These are phyloP conservation scores for Lutraria lutraria DNA, from an alignment of 2,888 invertebrate genomes.

Conservation along the genomic window DNA sequence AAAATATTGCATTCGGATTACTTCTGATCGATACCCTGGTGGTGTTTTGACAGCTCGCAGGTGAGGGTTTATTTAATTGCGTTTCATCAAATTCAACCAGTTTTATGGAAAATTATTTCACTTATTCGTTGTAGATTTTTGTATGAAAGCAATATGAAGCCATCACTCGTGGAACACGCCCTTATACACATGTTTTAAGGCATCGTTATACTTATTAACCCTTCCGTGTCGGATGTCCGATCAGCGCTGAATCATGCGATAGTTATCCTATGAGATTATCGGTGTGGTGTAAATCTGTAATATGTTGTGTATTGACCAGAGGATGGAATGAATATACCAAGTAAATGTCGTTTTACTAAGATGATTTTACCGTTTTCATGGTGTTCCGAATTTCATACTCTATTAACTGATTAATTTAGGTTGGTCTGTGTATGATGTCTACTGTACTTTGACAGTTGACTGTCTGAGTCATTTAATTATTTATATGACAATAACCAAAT, in stretches of 20 bases:
- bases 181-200: neutral
- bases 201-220: conserved; percentile 2
- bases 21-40: neutral
- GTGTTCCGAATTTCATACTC: no score
- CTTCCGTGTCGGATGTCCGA: neutral
- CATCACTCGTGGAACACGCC: neutral
- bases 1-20: neutral
- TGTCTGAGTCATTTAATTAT: no score
- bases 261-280: neutral
- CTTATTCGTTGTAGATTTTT: neutral
- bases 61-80: neutral
- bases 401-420: no score
- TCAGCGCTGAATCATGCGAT: conserved; percentile 2
- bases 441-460: no score
- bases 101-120: neutral
- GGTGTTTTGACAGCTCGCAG: neutral
- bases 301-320: neutral
- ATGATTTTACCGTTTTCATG: no score
- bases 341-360: no score
- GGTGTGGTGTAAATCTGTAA: neutral
- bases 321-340: neutral
- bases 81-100: neutral
- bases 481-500: no score
- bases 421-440: no score
- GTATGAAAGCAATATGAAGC: neutral